Conservation (phyloP, 2,797 vertebrate species). For the Parauchenoglanis punctatus region DNA sequence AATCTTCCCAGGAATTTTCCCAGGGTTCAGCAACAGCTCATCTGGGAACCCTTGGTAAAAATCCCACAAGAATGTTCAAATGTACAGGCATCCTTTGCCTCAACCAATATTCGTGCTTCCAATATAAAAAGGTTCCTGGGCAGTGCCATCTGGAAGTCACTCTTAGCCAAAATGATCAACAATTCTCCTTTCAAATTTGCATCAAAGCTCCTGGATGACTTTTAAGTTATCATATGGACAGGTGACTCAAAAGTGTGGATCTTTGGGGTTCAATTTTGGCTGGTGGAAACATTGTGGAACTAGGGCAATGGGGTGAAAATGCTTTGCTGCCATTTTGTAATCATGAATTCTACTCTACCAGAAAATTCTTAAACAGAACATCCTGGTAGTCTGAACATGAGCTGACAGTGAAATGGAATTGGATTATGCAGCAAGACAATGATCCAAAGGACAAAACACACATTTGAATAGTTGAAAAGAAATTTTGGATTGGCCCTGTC, state of each 20-base stretch:
- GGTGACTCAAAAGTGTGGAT: neutral
- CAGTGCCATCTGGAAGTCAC: neutral
- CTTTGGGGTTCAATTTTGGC: neutral
- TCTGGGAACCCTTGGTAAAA: neutral
- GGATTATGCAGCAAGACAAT: neutral
- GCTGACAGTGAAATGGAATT: neutral
- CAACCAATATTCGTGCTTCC: neutral
- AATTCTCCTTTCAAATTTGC: neutral
- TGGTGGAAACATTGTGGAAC: neutral
- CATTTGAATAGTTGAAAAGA: slow-evolving; percentile 4
- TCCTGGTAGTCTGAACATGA: neutral
- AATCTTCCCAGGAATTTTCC: slow-evolving; percentile 1
- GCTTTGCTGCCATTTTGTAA: neutral
- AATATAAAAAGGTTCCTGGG: neutral
- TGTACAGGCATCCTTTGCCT: neutral
- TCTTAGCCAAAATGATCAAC: neutral
- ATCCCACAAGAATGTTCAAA: neutral
- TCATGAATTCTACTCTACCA: neutral
- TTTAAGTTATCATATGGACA: neutral
- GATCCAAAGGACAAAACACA: slow-evolving; percentile 10
- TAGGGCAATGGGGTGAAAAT: neutral
- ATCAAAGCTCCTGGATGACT: neutral
- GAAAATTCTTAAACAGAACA: neutral
- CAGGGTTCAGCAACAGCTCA: neutral
- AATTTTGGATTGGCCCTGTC: neutral